These are phyloP conservation scores for Ecdyonurus torrentis DNA, from an alignment of 2,888 invertebrate species.

Conservation along the genomic window DNA sequence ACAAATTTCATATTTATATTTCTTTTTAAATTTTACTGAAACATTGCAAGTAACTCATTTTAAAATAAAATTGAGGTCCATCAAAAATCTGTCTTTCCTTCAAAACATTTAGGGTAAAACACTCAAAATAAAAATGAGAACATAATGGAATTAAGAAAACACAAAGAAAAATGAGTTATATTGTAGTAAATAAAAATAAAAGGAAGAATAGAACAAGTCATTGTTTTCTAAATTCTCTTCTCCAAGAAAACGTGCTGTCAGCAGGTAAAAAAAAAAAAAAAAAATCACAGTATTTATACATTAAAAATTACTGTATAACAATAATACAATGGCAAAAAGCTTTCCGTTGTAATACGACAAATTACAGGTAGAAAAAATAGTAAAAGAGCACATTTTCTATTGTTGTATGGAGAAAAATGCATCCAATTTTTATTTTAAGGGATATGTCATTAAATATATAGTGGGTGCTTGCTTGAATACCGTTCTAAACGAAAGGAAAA, in stretches of 20 bases:
- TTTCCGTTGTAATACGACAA: not conserved
- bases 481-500: too few species aligned
- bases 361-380: not conserved
- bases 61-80: too few species aligned
- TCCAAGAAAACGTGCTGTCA: not conserved
- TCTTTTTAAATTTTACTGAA: too few species aligned
- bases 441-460: not conserved
- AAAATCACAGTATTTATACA: not conserved
- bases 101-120: too few species aligned
- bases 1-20: too few species aligned
- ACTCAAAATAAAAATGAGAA: too few species aligned
- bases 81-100: too few species aligned
- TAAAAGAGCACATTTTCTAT: not conserved
- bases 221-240: not conserved
- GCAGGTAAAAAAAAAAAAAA: not conserved
- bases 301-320: not conserved
- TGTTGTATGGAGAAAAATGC: too few species aligned
- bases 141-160: too few species aligned
- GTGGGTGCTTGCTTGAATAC: not conserved
- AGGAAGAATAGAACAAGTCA: not conserved
- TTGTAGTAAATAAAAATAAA: not conserved
- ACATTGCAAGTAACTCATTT: too few species aligned
- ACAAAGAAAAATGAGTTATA: too few species aligned
- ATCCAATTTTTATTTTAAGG: not conserved
- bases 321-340: not conserved